Conservation (phyloP, 2,113 vertebrate genomes). For the Ascaphus truei region DNA sequence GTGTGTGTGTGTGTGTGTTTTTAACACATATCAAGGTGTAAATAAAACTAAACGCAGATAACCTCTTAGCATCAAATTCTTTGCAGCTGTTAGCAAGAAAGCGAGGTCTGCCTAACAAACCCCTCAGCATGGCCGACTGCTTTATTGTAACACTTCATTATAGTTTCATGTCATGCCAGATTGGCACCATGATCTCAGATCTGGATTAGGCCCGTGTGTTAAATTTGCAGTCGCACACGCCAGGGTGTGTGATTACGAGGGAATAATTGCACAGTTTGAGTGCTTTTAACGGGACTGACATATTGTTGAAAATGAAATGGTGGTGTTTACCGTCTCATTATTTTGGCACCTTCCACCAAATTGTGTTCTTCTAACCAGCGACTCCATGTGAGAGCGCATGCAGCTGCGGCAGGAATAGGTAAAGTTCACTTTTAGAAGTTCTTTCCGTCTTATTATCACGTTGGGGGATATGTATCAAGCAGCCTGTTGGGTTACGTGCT, state of each 20-base stretch:
- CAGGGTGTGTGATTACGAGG: slow-evolving; percentile 18
- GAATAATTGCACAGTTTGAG: slow-evolving; percentile 30
- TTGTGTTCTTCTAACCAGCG: slow-evolving; percentile 11
- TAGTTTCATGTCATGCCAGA: slow-evolving; percentile 1
- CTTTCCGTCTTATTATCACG: neutral
- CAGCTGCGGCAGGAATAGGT: neutral
- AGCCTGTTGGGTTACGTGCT: too few relatives aligned
- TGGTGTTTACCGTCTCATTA: slow-evolving; percentile 22
- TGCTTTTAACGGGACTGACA: slow-evolving; percentile 24
- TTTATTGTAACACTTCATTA: slow-evolving; percentile 6
- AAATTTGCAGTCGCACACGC: slow-evolving; percentile 10
- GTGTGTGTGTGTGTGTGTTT: too few relatives aligned
- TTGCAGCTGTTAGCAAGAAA: slow-evolving; percentile 1
- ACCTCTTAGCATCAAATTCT: neutral
- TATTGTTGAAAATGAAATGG: slow-evolving; percentile 14
- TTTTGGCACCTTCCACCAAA: slow-evolving; percentile 29
- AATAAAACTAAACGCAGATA: neutral
- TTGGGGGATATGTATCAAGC: neutral
- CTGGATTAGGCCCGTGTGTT: slow-evolving; percentile 7
- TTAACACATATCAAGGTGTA: neutral
- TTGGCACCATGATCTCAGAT: slow-evolving; percentile 20
- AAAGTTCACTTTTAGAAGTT: neutral
- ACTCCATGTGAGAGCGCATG: neutral
- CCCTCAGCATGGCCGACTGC: neutral
- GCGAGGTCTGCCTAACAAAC: neutral